phyloP scores from a whole-genome alignment of 2,113 vertebrate genomes.

The Spea bombifrons region DNA sequence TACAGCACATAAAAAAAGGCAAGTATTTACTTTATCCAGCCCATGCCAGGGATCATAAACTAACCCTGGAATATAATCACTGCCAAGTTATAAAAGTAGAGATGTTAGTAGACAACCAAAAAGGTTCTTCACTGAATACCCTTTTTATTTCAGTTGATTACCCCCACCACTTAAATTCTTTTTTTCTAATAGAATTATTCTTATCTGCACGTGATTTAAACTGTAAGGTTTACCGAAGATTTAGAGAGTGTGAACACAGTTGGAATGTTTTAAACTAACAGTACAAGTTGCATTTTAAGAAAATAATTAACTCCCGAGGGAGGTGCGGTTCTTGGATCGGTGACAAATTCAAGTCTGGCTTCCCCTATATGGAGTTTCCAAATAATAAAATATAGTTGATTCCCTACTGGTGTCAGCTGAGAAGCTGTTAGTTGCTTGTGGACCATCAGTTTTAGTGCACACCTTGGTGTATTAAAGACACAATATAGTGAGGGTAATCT shows the following conservation, averaged over 20 bases:
- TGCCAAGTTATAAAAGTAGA: conserved; percentile 56
- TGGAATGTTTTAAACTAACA: conserved; percentile 87
- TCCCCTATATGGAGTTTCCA: conserved; percentile 81
- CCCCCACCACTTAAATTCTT: conserved; percentile 51
- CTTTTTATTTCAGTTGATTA: conserved; percentile 61
- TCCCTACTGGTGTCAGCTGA: conserved; percentile 83
- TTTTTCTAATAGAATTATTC: conserved; percentile 73
- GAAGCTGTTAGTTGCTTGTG: conserved; percentile 83
- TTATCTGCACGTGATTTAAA: conserved; percentile 83
- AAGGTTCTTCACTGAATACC: conserved; percentile 59
- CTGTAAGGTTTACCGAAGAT: conserved; percentile 79
- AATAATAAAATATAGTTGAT: conserved; percentile 85
- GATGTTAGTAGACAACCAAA: conserved; percentile 55
- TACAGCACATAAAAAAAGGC: conserved; percentile 56
- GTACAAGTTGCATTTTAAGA: conserved; percentile 80
- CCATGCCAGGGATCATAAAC: conserved; percentile 56
- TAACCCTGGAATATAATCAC: conserved; percentile 50
- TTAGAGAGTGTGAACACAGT: conserved; percentile 90
- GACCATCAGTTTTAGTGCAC: conserved; percentile 64
- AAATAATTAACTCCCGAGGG: conserved; percentile 89
- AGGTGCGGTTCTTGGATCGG: conserved; percentile 75
- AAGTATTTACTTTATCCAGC: conserved; percentile 62
- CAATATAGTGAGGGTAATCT: conserved; percentile 50
- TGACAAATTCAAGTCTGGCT: conserved; percentile 77
- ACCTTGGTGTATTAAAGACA: conserved; percentile 68